phyloP scores from a whole-genome alignment of 2,113 vertebrate species.

The Thalassarche chlororhynchos region DNA sequence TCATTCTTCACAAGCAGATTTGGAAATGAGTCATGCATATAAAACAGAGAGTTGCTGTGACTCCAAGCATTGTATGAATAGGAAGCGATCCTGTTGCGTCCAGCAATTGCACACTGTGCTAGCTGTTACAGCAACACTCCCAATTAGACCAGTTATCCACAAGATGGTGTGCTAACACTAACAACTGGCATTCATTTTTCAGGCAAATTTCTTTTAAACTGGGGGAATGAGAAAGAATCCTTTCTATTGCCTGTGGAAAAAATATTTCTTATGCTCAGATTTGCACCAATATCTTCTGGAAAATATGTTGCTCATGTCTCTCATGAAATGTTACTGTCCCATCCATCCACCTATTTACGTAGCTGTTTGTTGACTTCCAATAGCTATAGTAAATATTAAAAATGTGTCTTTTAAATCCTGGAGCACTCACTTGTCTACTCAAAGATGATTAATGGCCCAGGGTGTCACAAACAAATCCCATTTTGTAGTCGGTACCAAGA shows the following conservation, averaged over 20 bases:
- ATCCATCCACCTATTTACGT: neutral
- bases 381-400: conserved; percentile 6
- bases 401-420: neutral
- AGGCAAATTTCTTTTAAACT: neutral
- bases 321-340: neutral
- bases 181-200: neutral
- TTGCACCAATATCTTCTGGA: neutral
- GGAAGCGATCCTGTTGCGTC: neutral
- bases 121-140: neutral
- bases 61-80: neutral
- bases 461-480: neutral
- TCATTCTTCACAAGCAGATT: neutral
- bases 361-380: conserved; percentile 35
- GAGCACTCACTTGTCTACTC: neutral
- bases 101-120: neutral
- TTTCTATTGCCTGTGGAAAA: conserved; percentile 1
- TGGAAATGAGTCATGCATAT: neutral
- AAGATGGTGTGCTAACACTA: conserved; percentile 74
- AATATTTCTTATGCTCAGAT: neutral
- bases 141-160: conserved; percentile 46
- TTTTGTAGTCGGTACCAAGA: neutral
- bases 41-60: neutral
- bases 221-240: neutral
- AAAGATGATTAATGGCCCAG: neutral
- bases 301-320: neutral